Conservation (phyloP, 2,113 vertebrate genomes). For the Leptosomus discolor region DNA sequence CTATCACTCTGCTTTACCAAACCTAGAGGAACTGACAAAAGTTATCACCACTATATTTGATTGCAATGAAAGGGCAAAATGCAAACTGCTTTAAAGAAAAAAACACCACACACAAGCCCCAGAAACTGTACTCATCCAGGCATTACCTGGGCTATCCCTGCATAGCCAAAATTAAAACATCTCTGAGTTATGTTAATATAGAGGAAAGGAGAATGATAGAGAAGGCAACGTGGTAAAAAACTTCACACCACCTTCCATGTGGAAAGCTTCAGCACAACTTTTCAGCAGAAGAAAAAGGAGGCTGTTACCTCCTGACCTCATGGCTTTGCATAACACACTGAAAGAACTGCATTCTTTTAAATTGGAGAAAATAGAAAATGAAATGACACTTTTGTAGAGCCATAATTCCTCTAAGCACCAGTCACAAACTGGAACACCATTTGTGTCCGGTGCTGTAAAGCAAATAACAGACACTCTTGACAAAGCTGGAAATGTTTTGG, state of each 20-base stretch:
- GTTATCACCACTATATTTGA: background rate
- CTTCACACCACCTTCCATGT: background rate
- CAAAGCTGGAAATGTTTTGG: background rate
- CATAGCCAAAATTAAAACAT: background rate
- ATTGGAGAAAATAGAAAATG: background rate
- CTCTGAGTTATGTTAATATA: background rate
- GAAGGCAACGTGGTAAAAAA: background rate
- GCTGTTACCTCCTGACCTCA: background rate
- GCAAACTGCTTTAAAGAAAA: background rate
- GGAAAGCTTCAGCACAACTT: background rate
- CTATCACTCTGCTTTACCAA: background rate
- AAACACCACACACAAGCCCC: background rate
- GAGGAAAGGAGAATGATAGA: background rate
- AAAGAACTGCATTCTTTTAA: background rate
- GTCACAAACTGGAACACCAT: background rate
- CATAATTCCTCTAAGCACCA: background rate
- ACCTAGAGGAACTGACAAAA: background rate
- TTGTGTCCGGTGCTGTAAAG: background rate
- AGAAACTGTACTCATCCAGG: background rate
- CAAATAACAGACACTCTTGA: background rate
- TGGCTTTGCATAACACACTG: background rate
- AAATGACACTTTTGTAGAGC: background rate
- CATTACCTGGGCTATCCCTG: background rate
- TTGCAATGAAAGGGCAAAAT: background rate
- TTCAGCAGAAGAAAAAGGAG: background rate